Conservation (phyloP, 2,888 invertebrate species). For the Pollenia amentaria region DNA sequence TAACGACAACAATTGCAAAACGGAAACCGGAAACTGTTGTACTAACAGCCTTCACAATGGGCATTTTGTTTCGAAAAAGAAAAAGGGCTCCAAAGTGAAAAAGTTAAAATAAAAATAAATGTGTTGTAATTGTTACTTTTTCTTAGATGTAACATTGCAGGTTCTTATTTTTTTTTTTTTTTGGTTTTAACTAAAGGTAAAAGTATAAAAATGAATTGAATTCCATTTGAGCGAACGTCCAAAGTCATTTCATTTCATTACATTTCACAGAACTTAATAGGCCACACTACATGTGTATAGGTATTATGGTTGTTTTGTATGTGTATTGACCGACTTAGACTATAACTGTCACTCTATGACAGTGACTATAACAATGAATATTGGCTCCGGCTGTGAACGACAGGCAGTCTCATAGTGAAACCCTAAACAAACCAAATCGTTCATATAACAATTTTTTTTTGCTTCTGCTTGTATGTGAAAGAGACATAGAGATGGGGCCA, state of each 20-base stretch:
- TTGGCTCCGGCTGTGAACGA: slow-evolving; percentile 40
- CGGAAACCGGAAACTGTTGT: slow-evolving; percentile 74
- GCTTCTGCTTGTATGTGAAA: not conserved
- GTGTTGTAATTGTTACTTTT: slow-evolving; percentile 69
- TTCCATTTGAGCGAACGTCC: slow-evolving; percentile 43
- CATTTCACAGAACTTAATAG: slow-evolving; percentile 55
- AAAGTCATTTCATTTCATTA: slow-evolving; percentile 55
- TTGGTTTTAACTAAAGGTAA: slow-evolving; percentile 7
- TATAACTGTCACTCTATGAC: slow-evolving; percentile 9
- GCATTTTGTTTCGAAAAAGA: slow-evolving; percentile 56
- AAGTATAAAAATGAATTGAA: slow-evolving; percentile 60
- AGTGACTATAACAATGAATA: slow-evolving; percentile 31
- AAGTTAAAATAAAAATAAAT: slow-evolving; percentile 44
- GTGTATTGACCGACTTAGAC: not conserved
- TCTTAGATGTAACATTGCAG: slow-evolving; percentile 49
- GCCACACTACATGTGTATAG: slow-evolving; percentile 14
- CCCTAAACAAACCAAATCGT: not conserved
- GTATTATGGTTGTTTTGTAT: not conserved
- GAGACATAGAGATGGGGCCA: not conserved
- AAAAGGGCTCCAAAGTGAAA: slow-evolving; percentile 14
- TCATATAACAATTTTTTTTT: not conserved
- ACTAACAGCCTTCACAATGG: slow-evolving; percentile 72
- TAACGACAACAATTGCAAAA: slow-evolving; percentile 73
- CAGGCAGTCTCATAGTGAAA: slow-evolving; percentile 24
- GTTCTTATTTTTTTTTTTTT: slow-evolving; percentile 6